Percentiles rank a stretch among this genome's conserved stretches.
These are phyloP conservation scores for Pammene fasciana DNA, from an alignment of 2,888 invertebrate genomes.

Conservation along the genomic window DNA sequence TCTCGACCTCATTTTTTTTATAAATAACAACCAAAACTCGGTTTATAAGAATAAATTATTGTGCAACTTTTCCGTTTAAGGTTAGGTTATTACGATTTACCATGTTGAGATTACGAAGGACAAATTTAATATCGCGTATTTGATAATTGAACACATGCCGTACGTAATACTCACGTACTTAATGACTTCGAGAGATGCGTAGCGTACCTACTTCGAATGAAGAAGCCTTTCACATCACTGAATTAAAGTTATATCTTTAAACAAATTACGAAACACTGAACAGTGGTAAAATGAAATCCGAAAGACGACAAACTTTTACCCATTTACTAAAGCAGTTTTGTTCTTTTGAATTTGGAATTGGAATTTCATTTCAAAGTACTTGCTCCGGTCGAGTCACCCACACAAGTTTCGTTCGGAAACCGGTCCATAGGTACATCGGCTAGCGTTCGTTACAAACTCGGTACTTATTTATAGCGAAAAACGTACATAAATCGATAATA, in stretches of 20 bases:
- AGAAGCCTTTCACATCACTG: conserved; percentile 23
- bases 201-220: conserved; percentile 46
- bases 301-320: conserved; percentile 9
- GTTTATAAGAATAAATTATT: conserved; percentile 13
- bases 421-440: conserved; percentile 64
- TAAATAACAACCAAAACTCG: conserved; percentile 19
- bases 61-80: conserved; percentile 22
- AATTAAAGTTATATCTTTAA: conserved; percentile 45
- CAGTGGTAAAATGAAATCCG: conserved; percentile 43
- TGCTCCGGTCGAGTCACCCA: conserved; percentile 63
- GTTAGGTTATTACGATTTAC: conserved; percentile 7
- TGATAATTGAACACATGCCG: conserved; percentile 7
- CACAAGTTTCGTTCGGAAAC: conserved; percentile 72
- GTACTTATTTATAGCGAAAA: conserved; percentile 78
- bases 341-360: conserved; percentile 60
- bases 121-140: conserved; percentile 15
- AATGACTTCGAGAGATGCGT: conserved; percentile 44
- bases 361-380: conserved; percentile 55
- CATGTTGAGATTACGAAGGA: conserved; percentile 21
- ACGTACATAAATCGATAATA: conserved; percentile 80
- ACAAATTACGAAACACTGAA: conserved; percentile 65
- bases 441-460: conserved; percentile 77
- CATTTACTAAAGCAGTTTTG: conserved; percentile 34
- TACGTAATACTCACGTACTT: conserved; percentile 18
- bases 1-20: conserved; percentile 25